These are phyloP conservation scores for Pomatorhinus ruficollis DNA, from an alignment of 2,113 vertebrate genomes.

Conservation along the genomic window DNA sequence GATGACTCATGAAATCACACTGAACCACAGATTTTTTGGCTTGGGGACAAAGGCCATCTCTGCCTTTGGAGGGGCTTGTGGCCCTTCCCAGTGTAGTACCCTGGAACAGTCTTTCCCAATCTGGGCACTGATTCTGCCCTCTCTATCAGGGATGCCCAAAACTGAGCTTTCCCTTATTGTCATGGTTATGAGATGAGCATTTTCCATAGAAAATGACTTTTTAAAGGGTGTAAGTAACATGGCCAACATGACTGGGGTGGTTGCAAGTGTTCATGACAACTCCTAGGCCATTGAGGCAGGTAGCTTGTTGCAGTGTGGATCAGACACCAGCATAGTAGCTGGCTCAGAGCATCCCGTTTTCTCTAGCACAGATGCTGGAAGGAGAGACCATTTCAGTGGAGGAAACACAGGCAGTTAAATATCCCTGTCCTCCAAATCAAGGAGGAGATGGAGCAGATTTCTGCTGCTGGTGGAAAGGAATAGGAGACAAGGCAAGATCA, in stretches of 20 bases:
- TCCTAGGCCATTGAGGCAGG: neutral
- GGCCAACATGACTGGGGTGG: neutral
- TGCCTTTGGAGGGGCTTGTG: neutral
- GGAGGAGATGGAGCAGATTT: neutral
- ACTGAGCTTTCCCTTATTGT: neutral
- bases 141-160: neutral
- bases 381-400: neutral
- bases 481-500: neutral
- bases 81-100: neutral
- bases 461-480: neutral
- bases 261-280: fast-evolving
- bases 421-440: neutral
- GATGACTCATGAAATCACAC: neutral
- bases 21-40: neutral
- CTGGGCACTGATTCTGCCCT: neutral
- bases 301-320: no score
- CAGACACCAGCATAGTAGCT: neutral
- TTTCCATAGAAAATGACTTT: neutral
- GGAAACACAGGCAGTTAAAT: fast-evolving
- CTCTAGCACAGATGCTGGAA: neutral
- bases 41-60: neutral
- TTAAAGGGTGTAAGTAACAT: neutral
- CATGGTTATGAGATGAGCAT: fast-evolving
- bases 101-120: neutral
- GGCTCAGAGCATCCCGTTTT: neutral